A percentile compares a stretch with the other conserved stretches of the same genome.
Evolutionary conservation across 2,888 invertebrate species (phyloP).

Genomic region (Lasioglossum oenotherae): DNA sequence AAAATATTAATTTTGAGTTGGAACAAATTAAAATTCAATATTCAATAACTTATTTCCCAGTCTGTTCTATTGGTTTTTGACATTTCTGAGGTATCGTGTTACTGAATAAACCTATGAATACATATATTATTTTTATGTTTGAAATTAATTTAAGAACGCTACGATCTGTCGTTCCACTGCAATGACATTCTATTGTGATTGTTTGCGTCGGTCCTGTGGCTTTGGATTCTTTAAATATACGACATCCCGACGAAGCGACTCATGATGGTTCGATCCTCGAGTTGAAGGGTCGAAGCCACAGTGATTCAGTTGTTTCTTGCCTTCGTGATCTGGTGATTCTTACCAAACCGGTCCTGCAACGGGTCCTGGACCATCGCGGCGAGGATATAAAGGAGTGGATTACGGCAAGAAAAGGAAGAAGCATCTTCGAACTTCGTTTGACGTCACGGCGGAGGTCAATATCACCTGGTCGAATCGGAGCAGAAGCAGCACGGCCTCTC

Average conservation of each 20-base stretch:
- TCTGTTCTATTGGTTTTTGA: too few species aligned
- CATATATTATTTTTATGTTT: background rate
- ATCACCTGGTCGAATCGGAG: slow-evolving; percentile 62
- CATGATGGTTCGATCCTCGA: slow-evolving; percentile 49
- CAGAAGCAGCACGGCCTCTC: slow-evolving; percentile 33
- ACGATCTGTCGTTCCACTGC: too few species aligned
- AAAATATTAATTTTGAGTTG: too few species aligned
- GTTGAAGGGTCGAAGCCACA: slow-evolving; percentile 72
- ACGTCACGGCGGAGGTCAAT: slow-evolving; percentile 73
- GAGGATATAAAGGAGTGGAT: slow-evolving; percentile 56
- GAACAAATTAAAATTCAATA: too few species aligned
- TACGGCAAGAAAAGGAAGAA: slow-evolving; percentile 56
- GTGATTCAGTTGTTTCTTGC: slow-evolving; percentile 75
- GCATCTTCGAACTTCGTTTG: slow-evolving; percentile 70
- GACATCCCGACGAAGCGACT: slow-evolving; percentile 50
- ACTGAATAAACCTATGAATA: background rate
- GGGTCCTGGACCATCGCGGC: slow-evolving; percentile 62
- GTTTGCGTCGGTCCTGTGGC: slow-evolving; percentile 18
- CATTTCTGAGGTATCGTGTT: too few species aligned
- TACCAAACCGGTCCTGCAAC: slow-evolving; percentile 73
- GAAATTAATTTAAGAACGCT: background rate
- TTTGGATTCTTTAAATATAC: slow-evolving; percentile 57
- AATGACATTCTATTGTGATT: slow-evolving; percentile 4
- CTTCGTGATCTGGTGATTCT: slow-evolving; percentile 70
- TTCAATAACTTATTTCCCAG: too few species aligned